Base-by-base conservation (phyloP, 2,797 vertebrate genomes). In the Serranus cabrilla region DNA sequence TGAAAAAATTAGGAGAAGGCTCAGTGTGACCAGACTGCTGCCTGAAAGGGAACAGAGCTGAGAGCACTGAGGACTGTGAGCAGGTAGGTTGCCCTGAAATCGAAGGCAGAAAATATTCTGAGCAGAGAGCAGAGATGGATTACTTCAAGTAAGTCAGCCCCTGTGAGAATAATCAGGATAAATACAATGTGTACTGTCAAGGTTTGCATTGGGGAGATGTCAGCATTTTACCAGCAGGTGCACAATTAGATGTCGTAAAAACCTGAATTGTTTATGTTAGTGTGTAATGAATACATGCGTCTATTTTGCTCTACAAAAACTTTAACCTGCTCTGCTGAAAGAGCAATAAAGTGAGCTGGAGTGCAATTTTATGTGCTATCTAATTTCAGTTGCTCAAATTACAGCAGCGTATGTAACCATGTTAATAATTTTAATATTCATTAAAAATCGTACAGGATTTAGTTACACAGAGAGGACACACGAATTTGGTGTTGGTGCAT, bases 71-170 rank as follows among this genome's bases (percentile, higher is more conserved):
- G 86, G 85, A 92, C 89, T 77, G 80, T 73, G 79, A 89, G 81
- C 93, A 95, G 95, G 95, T 96, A 95, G 84, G 95, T 90, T 77
- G 72, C 82, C 84, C 76, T 78, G 54, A 47, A 71, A 85, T 60
- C 20, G 6, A 71, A 78, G 69, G 59, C 61, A 78, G 39, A 78
- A 78, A 75, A 72, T 76, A 58, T 12, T 71, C n/a, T 50, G 70
- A 82, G 52, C 60, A 68, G 42, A 70, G 69, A 47, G 45, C 40
- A 66, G 61, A 67, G 74, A 76, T 56, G 66, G 61, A 78, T 66
- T 72, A 54, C n/a, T 43, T 87, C 17, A 2, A 17, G 39, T 14
- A 13, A 62, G 39, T 60, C 59, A 60, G 40, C 9, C 55, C 42
- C 54, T 58, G 68, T n/a, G 14, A 61, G 42, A 16, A 25, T 14